A percentile compares a stretch with the other conserved stretches of the same genome.
These are phyloP conservation scores for Myzus persicae DNA, from an alignment of 1,140 invertebrate species.

Conservation along the genomic window DNA sequence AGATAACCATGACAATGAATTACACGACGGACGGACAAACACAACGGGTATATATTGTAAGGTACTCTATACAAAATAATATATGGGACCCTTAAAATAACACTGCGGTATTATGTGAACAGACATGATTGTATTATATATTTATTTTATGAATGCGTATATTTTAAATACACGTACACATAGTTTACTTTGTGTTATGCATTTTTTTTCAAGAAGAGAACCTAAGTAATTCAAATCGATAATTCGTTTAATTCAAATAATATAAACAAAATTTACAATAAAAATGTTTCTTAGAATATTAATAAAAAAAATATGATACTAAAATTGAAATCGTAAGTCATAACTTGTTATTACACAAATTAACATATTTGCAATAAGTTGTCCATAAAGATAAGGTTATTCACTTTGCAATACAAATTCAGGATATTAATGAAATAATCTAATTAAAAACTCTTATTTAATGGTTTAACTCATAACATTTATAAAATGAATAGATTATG, in stretches of 20 bases:
- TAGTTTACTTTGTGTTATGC: background rate
- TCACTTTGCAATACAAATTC: background rate
- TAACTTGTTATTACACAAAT: background rate
- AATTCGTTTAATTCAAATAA: background rate
- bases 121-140: background rate
- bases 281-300: background rate
- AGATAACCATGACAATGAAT: background rate
- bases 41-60: background rate
- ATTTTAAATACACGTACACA: background rate
- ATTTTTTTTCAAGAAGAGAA: background rate
- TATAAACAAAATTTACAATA: background rate
- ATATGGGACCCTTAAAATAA: conserved; percentile 1
- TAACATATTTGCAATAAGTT: background rate
- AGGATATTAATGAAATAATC: background rate
- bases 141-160: background rate
- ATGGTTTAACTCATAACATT: background rate
- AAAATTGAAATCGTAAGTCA: background rate
- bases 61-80: background rate
- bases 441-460: background rate
- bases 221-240: background rate
- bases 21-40: background rate
- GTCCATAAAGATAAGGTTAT: background rate
- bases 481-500: background rate
- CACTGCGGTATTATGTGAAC: background rate
- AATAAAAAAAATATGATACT: background rate